Base-by-base conservation (phyloP, 2,113 vertebrate species). In the Cavia porcellus region DNA sequence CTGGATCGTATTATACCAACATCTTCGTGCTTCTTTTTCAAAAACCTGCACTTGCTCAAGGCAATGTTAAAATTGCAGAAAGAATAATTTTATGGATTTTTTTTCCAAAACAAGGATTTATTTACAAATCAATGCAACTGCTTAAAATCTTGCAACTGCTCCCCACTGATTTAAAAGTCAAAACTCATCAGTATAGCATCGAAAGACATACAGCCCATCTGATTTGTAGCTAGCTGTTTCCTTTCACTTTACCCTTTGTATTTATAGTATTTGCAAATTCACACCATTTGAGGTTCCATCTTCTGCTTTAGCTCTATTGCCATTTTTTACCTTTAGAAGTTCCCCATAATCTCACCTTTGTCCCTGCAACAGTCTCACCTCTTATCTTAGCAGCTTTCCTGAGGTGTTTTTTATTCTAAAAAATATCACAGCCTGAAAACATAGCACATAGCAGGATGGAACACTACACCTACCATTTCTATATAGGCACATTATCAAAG, bases 261-360 rank as follows among this genome's bases (percentile, higher is more conserved):
- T 38, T n/a, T 42, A 57, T 5, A 28, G 17, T 24, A 38, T 45
- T 17, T 50, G 24, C 61, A 20, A 0, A 5, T 45, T 25, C 5
- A 59, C 19, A 45, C 38, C 19, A 30, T 3, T 12, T 9, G 61
- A 35, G 24, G 9, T 11, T n/a, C n/a, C 6, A 15, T 0, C 11
- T 32, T 38, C 45, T 57, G 22, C 1, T 68, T 83, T 30, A 1
- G 24, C 61, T 74, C 32, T 32, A 32, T 81, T 12, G 25, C n/a
- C 14, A 32, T 35, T 50, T 38, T 72, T 85, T 84, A 70, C 22
- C 70, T 47, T 42, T 12, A 25, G 17, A 84, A 3, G 22, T 35
- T 68, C 38, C 70, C n/a, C 1, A 0, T 0, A 22, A 25, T 61
- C 20, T 14, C 24, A 38, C 5, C 59, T 85, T 84, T 42, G 45